Evolutionary conservation across 2,797 vertebrate species (phyloP).

Genomic region (Malacoraja senta): DNA sequence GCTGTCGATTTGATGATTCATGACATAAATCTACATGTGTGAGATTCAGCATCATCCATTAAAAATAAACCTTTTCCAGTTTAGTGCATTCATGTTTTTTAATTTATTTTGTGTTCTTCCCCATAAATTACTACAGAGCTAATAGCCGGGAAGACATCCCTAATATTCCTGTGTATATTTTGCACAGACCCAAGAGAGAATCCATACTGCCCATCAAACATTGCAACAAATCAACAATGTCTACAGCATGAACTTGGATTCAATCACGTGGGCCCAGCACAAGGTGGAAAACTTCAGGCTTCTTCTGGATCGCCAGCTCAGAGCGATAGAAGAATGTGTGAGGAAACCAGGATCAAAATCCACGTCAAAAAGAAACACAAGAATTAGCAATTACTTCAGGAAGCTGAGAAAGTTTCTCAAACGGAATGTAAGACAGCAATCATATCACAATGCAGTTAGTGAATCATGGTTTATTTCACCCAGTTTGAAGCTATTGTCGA

Average conservation of each 20-base stretch:
- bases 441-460: too few species aligned
- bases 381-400: not conserved
- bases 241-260: not conserved
- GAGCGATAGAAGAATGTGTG: not conserved
- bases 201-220: not conserved
- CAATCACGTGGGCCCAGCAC: not conserved
- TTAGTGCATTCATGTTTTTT: too few species aligned
- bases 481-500: not conserved
- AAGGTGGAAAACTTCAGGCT: not conserved
- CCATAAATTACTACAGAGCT: too few species aligned
- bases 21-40: too few species aligned
- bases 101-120: too few species aligned
- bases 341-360: not conserved
- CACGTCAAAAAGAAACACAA: not conserved
- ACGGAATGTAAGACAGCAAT: too few species aligned
- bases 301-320: not conserved
- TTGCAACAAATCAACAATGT: not conserved
- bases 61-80: too few species aligned
- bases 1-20: too few species aligned
- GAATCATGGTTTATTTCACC: too few species aligned
- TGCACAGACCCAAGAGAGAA: not conserved
- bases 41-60: too few species aligned
- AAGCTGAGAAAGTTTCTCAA: not conserved
- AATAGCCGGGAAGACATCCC: too few species aligned
- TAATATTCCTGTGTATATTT: not conserved